These are phyloP conservation scores for Thymelicus acteon DNA, from an alignment of 2,888 invertebrate species.

Conservation along the genomic window DNA sequence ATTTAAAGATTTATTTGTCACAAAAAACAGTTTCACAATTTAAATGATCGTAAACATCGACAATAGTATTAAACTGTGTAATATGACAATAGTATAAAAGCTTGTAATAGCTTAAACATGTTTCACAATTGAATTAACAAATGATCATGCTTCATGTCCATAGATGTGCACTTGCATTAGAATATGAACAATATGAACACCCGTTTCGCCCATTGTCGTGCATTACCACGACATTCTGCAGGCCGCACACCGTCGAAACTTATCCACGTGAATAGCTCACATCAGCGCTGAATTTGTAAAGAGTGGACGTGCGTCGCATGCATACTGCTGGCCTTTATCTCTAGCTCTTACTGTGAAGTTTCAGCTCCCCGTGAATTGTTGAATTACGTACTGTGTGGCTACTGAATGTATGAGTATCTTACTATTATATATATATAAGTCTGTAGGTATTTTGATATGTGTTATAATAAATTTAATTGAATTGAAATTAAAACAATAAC, in stretches of 20 bases:
- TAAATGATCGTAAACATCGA: no score
- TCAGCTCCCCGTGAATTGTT: slow-evolving; percentile 50
- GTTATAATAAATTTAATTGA: no score
- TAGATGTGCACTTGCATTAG: slow-evolving; percentile 9
- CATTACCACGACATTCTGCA: slow-evolving; percentile 71
- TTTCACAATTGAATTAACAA: neutral
- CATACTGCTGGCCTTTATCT: slow-evolving; percentile 75
- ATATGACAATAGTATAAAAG: no score
- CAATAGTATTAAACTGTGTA: no score
- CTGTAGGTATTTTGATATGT: neutral
- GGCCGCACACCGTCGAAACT: slow-evolving; percentile 72
- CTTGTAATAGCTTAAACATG: no score
- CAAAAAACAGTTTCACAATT: no score
- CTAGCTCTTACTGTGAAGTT: slow-evolving; percentile 66
- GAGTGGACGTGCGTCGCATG: slow-evolving; percentile 80
- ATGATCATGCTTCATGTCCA: neutral
- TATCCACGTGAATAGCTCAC: slow-evolving; percentile 77
- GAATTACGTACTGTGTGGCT: slow-evolving; percentile 32
- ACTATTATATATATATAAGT: slow-evolving; percentile 21
- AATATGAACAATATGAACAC: slow-evolving; percentile 8
- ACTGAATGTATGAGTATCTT: slow-evolving; percentile 5
- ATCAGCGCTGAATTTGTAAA: slow-evolving; percentile 80
- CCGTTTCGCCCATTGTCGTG: slow-evolving; percentile 18
- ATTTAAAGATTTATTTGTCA: no score
- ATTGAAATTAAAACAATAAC: no score